Conservation (phyloP, 2,797 vertebrate species). For the Phrynocephalus forsythii region DNA sequence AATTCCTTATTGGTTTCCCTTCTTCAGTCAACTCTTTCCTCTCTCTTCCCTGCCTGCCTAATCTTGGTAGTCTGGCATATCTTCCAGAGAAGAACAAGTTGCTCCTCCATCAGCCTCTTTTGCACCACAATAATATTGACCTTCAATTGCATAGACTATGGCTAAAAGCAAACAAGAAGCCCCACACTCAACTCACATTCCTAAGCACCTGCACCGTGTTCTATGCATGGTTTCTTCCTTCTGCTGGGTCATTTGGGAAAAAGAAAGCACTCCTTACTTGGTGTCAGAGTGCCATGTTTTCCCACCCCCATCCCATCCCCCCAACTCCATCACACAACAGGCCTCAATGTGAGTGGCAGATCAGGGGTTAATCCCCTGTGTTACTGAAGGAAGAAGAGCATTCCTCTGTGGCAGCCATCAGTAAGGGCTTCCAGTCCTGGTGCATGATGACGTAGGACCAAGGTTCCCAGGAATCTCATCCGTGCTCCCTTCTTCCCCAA, state of each 20-base stretch:
- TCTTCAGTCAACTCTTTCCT: background rate
- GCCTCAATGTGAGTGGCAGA: background rate
- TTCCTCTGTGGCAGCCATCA: constrained; percentile 45
- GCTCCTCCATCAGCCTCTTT: background rate
- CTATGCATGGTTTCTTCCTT: background rate
- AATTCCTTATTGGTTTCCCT: background rate
- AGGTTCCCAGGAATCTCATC: constrained; percentile 35
- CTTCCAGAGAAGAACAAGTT: background rate
- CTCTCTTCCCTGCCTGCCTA: too few species aligned
- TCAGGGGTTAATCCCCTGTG: constrained; percentile 15
- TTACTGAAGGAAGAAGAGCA: background rate
- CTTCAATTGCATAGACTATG: background rate
- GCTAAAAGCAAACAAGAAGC: background rate
- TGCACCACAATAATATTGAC: background rate
- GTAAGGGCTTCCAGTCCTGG: constrained; percentile 48
- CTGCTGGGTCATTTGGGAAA: fast-evolving
- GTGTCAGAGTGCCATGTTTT: background rate
- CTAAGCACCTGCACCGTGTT: background rate
- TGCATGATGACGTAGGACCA: constrained; percentile 56
- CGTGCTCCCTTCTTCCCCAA: background rate
- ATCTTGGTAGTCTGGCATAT: too few species aligned
- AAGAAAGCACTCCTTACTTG: fast-evolving
- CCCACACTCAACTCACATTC: background rate
- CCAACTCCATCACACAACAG: background rate
- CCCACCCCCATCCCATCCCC: background rate